Base-by-base conservation (phyloP, 2,113 vertebrate genomes). In the Lophura nycthemera region DNA sequence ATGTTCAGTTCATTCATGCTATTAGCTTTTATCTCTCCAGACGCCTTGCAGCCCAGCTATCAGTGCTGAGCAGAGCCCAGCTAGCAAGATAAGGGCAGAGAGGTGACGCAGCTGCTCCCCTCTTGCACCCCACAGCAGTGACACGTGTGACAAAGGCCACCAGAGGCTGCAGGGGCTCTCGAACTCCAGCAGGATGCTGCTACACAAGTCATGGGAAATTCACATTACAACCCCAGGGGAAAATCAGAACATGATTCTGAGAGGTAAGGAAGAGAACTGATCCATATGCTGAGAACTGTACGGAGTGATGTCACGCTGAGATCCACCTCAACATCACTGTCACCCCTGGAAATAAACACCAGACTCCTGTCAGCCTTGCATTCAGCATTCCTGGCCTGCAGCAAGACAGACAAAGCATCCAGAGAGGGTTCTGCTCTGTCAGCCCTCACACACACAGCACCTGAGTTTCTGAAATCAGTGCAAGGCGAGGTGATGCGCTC, bases 211-310 rank as follows among this genome's bases (percentile, higher is more conserved):
- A 30, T 59, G 38, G 34, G 38, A 76, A 81, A 94, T 87, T 95
- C 89, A 96, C 86, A 93, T 89, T 92, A 84, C 84, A 94, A 79
- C 56, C 56, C 73, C 83, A 64, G 70, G 71, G 70, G 24, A 83
- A 91, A 38, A 59, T 93, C 89, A 96, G 76, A 89, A 88, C 61
- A 12, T 1, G 6, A 38, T 54, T 72, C 69, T 77, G 83, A 47
- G 66, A 93, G 86, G 89, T 93, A 92, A 94, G 87, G 57, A 57
- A 86, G 66, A 91, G 50, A 91, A 76, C 78, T 57, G 43, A 56
- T 76, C 89, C 67, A 66, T 57, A 36, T 47, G 52, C 61, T 0
- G 4, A 69, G 60, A 57, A 57, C 56, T 89, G 57, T 38, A 60
- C 3, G 42, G 76, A 83, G 61, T 69, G 72, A 17, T 66, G 45